Evolutionary conservation across 2,888 invertebrate genomes (phyloP).

Genomic region (Chouioia cunea): DNA sequence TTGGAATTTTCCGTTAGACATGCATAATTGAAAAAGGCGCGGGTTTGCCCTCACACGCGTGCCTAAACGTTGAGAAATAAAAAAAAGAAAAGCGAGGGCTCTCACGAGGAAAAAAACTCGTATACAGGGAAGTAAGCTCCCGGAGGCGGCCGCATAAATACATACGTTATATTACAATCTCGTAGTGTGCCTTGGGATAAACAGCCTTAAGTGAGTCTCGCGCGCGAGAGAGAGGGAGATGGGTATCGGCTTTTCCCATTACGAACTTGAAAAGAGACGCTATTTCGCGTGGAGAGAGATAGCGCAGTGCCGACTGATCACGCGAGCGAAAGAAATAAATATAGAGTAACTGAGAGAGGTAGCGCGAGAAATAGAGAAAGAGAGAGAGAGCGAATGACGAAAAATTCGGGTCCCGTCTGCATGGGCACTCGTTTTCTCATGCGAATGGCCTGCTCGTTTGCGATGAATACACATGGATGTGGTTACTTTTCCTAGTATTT

Average conservation of each 20-base stretch:
- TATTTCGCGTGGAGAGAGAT: slow-evolving; percentile 23
- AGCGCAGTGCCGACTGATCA: slow-evolving; percentile 16
- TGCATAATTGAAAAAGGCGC: no score
- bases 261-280: slow-evolving; percentile 59
- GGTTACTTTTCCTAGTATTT: not conserved
- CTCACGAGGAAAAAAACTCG: no score
- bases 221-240: slow-evolving; percentile 54
- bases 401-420: slow-evolving; percentile 31
- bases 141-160: not conserved
- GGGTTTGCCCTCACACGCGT: no score
- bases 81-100: no score
- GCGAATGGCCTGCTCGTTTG: slow-evolving; percentile 32
- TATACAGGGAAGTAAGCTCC: no score
- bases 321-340: slow-evolving; percentile 19
- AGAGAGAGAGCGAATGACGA: slow-evolving; percentile 19
- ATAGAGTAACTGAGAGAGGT: not conserved
- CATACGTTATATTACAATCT: slow-evolving; percentile 11
- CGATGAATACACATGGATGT: slow-evolving; percentile 30
- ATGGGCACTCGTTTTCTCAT: slow-evolving; percentile 22
- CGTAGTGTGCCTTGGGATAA: slow-evolving; percentile 53
- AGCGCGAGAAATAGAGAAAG: slow-evolving; percentile 28
- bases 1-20: no score
- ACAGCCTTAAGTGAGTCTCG: slow-evolving; percentile 62
- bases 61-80: no score
- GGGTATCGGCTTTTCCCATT: slow-evolving; percentile 66